Conservation (phyloP, 1,140 invertebrate genomes). For the Euura saliciscinereae region DNA sequence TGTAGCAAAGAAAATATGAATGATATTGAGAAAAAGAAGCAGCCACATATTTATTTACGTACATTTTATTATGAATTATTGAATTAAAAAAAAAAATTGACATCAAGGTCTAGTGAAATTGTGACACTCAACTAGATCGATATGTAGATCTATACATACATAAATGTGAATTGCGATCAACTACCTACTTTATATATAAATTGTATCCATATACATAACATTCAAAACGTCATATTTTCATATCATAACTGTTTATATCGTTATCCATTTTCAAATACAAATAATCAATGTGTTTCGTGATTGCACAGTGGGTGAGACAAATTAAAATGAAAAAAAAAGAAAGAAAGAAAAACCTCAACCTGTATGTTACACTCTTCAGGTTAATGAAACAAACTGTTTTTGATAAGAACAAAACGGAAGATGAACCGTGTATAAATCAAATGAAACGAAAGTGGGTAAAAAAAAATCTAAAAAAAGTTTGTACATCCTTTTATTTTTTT, state of each 20-base stretch:
- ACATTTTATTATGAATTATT: not conserved
- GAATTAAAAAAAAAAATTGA: constrained; percentile 2
- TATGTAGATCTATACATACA: not conserved
- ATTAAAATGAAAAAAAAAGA: too few species aligned
- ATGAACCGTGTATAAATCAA: not conserved
- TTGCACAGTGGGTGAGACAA: not conserved
- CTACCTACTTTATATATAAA: not conserved
- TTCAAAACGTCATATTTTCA: not conserved
- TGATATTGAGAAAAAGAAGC: not conserved
- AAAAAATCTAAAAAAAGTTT: not conserved
- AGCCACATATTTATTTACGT: constrained; percentile 3
- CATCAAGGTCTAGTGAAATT: not conserved
- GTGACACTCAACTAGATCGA: too few species aligned
- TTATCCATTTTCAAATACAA: not conserved
- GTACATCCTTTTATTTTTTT: not conserved
- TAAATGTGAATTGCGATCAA: not conserved
- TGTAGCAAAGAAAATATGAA: too few species aligned
- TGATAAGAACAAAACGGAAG: not conserved
- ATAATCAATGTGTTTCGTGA: not conserved
- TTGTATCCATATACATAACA: not conserved
- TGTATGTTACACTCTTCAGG: not conserved
- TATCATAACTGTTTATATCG: not conserved
- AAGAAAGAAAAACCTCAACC: not conserved
- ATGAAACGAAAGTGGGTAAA: not conserved
- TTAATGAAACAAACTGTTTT: not conserved